Evolutionary conservation across 2,888 invertebrate species (phyloP).

Genomic region (Bruchidius siliquastri): DNA sequence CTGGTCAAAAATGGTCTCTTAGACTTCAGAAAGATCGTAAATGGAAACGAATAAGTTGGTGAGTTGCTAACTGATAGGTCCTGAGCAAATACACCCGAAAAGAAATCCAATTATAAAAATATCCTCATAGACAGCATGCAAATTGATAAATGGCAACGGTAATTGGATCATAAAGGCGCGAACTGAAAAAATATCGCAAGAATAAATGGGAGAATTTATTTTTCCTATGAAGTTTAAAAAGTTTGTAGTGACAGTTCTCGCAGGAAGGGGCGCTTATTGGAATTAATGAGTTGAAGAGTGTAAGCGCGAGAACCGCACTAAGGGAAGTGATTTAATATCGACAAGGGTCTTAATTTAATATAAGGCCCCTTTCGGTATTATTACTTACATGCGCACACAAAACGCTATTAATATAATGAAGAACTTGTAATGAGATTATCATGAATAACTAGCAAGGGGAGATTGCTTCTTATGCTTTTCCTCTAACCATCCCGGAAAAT

Average conservation of each 20-base stretch:
- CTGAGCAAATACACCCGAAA: constrained; percentile 20
- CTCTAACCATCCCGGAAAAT: background rate
- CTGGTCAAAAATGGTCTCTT: too few species aligned
- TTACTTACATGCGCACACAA: constrained; percentile 40
- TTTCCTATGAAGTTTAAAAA: constrained; percentile 42
- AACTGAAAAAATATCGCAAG: constrained; percentile 42
- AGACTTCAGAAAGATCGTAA: constrained; percentile 1
- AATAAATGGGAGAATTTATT: constrained; percentile 45
- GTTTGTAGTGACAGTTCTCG: constrained; percentile 43
- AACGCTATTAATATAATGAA: constrained; percentile 41
- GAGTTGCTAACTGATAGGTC: constrained; percentile 16
- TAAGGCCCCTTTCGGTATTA: constrained; percentile 34
- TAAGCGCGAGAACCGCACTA: constrained; percentile 38
- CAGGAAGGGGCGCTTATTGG: constrained; percentile 40
- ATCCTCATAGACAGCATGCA: constrained; percentile 45
- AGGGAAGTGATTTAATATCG: constrained; percentile 40
- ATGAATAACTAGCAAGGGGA: constrained; percentile 5
- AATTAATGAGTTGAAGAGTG: constrained; percentile 37
- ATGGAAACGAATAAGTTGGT: constrained; percentile 10
- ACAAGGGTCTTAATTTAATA: constrained; percentile 42
- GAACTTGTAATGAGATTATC: constrained; percentile 37
- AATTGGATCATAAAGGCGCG: constrained; percentile 47
- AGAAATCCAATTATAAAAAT: constrained; percentile 43
- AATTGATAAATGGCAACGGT: constrained; percentile 47
- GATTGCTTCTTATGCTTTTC: background rate